A percentile compares a stretch with the other conserved stretches of the same genome.
Conservation (phyloP, 2,113 vertebrate genomes). For the Axis porcinus region DNA sequence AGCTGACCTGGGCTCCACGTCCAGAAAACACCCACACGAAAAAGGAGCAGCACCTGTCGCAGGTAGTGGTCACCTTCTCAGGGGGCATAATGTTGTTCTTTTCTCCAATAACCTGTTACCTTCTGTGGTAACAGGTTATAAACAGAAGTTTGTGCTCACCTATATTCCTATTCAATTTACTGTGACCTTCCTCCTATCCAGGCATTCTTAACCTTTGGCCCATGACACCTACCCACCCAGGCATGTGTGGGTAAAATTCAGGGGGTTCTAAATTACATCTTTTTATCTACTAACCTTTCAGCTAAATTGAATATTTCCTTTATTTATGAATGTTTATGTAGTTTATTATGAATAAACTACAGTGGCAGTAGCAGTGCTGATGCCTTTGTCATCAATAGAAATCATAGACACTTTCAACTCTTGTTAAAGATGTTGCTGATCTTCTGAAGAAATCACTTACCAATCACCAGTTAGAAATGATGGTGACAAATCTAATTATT, state of each 20-base stretch:
- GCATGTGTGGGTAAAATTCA: not conserved
- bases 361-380: not conserved
- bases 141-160: not conserved
- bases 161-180: not conserved
- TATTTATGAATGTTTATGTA: not conserved
- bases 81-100: not conserved
- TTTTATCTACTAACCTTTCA: not conserved
- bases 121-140: not conserved
- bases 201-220: not conserved
- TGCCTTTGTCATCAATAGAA: not conserved
- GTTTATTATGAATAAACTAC: not conserved
- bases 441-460: conserved; percentile 17
- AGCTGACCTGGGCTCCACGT: not conserved
- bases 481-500: not conserved
- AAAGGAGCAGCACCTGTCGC: not conserved
- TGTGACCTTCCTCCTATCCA: not conserved
- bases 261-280: not conserved
- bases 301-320: not conserved
- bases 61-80: not conserved
- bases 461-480: not conserved
- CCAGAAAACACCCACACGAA: not conserved
- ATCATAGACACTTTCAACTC: not conserved
- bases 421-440: not conserved
- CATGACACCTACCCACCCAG: not conserved
- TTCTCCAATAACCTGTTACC: not conserved